phyloP scores from a whole-genome alignment of 2,797 vertebrate genomes.

The Parauchenoglanis punctatus region DNA sequence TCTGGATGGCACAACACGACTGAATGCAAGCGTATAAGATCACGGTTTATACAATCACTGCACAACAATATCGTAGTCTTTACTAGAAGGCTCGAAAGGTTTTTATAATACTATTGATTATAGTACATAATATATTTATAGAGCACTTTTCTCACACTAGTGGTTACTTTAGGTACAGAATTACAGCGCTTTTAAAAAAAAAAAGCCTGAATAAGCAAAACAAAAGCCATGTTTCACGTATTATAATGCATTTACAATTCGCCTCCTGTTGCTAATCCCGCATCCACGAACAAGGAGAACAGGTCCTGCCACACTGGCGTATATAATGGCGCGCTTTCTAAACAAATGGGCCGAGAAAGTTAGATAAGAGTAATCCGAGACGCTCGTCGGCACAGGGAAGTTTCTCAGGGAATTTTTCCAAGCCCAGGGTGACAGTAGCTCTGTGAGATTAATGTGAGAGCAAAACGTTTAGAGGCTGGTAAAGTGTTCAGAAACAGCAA shows the following conservation, averaged over 20 bases:
- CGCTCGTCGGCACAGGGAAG: constrained; percentile 14
- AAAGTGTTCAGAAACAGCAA: neutral
- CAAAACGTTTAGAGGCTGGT: neutral
- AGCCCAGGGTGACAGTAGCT: constrained; percentile 17
- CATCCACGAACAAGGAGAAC: constrained; percentile 56
- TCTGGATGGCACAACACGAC: neutral
- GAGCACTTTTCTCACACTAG: neutral
- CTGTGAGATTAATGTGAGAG: constrained; percentile 8
- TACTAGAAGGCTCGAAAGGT: neutral
- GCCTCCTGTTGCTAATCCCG: constrained; percentile 37
- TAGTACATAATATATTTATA: neutral
- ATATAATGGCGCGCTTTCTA: constrained; percentile 44
- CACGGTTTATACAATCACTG: neutral
- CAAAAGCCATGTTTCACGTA: neutral
- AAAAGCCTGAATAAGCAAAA: neutral
- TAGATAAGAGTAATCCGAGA: constrained; percentile 56
- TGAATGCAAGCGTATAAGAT: constrained; percentile 19
- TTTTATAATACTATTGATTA: neutral
- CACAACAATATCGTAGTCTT: neutral
- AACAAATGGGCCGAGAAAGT: constrained; percentile 45
- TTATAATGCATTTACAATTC: neutral
- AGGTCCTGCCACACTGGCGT: constrained; percentile 51
- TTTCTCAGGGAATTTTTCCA: constrained; percentile 49
- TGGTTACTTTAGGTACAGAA: neutral
- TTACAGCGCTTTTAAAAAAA: neutral